phyloP scores from a whole-genome alignment of 2,113 vertebrate species.

The Scartelaos histophorus region DNA sequence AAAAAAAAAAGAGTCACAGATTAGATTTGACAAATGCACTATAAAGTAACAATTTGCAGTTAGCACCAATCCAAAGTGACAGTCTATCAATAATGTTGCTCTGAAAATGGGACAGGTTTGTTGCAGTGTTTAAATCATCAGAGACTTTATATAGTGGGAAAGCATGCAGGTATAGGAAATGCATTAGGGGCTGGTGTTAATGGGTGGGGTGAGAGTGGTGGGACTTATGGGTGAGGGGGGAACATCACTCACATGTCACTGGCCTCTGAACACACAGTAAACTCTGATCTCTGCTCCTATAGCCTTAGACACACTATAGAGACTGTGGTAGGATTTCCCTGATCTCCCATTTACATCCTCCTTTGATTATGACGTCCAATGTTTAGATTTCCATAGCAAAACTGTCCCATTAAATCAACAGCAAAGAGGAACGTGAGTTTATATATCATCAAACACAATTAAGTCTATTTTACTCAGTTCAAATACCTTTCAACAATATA shows the following conservation, averaged over 20 bases:
- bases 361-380: conserved; percentile 4
- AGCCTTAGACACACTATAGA: background rate
- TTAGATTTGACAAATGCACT: conserved; percentile 77
- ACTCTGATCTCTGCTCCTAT: background rate
- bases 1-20: conserved; percentile 33
- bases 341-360: conserved; percentile 1
- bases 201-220: conserved; percentile 58
- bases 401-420: background rate
- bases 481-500: too few species aligned
- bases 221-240: conserved; percentile 59
- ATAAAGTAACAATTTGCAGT: conserved; percentile 84
- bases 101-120: conserved; percentile 85
- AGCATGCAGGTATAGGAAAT: conserved; percentile 73
- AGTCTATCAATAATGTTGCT: conserved; percentile 82
- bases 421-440: background rate
- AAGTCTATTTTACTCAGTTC: too few species aligned
- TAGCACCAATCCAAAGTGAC: conserved; percentile 79
- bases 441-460: background rate
- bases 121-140: conserved; percentile 83
- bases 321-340: background rate
- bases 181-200: conserved; percentile 74
- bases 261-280: conserved; percentile 17
- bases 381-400: background rate
- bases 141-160: conserved; percentile 67
- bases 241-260: conserved; percentile 56